Evolutionary conservation across 1,140 invertebrate genomes (phyloP).

Genomic region (Scaptodrosophila lebanonensis): DNA sequence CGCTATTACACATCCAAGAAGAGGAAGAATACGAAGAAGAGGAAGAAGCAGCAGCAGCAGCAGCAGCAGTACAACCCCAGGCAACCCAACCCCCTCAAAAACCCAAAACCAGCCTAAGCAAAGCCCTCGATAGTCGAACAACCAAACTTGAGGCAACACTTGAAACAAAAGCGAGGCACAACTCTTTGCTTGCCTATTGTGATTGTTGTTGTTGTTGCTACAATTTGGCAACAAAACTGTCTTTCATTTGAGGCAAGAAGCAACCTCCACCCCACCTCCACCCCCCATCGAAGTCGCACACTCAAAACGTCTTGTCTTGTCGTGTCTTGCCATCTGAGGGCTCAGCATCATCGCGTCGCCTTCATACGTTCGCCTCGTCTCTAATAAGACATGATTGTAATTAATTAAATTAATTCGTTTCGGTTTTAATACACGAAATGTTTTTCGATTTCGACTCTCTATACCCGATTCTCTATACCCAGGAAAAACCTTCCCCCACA

Average conservation of each 20-base stretch:
- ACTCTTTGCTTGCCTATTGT: conserved; percentile 53
- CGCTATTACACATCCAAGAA: conserved; percentile 25
- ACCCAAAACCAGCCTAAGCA: not conserved
- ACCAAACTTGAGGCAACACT: conserved; percentile 37
- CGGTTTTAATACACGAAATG: conserved; percentile 77
- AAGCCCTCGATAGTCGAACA: conserved; percentile 21
- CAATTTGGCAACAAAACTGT: conserved; percentile 42
- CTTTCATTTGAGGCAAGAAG: conserved; percentile 7
- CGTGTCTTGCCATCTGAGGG: no score
- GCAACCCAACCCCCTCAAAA: not conserved
- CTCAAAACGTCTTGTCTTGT: conserved; percentile 12
- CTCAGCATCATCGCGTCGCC: conserved; percentile 24
- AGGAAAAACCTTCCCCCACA: conserved; percentile 4
- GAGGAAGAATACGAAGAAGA: no score
- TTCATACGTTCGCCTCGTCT: conserved; percentile 56
- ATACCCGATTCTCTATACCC: no score
- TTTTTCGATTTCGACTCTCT: conserved; percentile 75
- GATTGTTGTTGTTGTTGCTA: conserved; percentile 41
- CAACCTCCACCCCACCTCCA: not conserved
- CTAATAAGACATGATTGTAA: conserved; percentile 78
- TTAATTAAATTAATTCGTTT: conserved; percentile 78
- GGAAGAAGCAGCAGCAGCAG: not conserved
- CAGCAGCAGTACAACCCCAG: no score
- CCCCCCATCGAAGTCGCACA: not conserved
- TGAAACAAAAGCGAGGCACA: conserved; percentile 58